Percentiles rank a stretch among this genome's conserved stretches.
Conservation (phyloP, 1,140 invertebrate genomes). For the Caerostris extrusa region DNA sequence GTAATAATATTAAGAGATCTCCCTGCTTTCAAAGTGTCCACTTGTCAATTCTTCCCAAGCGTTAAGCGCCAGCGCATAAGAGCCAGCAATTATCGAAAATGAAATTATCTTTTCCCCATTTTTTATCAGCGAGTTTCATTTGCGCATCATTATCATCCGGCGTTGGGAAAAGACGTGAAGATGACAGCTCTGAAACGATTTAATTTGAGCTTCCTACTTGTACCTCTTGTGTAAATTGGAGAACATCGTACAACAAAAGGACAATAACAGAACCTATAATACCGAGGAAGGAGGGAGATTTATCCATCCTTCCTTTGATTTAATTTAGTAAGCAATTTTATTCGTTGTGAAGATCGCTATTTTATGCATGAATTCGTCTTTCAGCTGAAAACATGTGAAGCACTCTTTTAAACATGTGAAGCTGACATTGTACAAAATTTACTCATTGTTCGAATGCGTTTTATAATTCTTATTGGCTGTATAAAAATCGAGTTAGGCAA, state of each 20-base stretch:
- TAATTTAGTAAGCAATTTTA: not conserved
- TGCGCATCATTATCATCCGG: conserved; percentile 29
- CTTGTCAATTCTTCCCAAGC: not conserved
- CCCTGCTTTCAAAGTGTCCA: not conserved
- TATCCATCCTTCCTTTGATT: not conserved
- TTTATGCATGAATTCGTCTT: not conserved
- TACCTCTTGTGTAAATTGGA: conserved; percentile 20
- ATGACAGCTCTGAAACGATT: conserved; percentile 43
- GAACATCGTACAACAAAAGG: not conserved
- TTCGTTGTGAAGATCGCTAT: not conserved
- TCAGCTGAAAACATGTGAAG: no score
- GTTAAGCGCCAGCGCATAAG: not conserved
- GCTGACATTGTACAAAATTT: no score
- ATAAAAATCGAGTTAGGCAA: no score
- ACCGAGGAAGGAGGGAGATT: not conserved
- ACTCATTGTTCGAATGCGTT: no score
- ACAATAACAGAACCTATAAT: not conserved
- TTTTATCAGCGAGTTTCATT: conserved; percentile 8
- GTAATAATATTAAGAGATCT: not conserved
- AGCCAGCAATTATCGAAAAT: conserved; percentile 59
- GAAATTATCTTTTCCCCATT: conserved; percentile 32
- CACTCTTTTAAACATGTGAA: no score
- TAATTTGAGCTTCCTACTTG: conserved; percentile 13
- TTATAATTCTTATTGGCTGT: no score
- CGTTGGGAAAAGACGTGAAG: conserved; percentile 1